A percentile compares a stretch with the other conserved stretches of the same genome.
Conservation (phyloP, 2,797 vertebrate genomes). For the Erethizon dorsatum region DNA sequence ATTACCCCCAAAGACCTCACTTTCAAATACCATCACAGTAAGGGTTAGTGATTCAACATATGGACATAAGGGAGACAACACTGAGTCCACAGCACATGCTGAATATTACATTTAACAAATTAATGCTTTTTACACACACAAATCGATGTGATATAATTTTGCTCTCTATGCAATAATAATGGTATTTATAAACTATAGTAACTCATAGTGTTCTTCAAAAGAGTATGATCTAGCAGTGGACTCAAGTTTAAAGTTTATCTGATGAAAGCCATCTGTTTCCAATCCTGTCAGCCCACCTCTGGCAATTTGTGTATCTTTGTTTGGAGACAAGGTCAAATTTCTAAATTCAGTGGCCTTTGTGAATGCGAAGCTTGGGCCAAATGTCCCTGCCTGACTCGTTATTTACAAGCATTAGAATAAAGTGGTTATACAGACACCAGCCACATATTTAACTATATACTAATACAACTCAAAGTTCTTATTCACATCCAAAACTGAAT, state of each 20-base stretch:
- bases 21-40: neutral
- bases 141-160: conserved; percentile 1
- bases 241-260: neutral
- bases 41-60: neutral
- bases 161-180: neutral
- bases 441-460: neutral
- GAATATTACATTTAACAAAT: conserved; percentile 52
- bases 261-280: conserved; percentile 58
- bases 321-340: conserved; percentile 74
- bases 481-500: conserved; percentile 16
- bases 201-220: neutral
- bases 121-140: neutral
- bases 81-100: neutral
- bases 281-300: conserved; percentile 55
- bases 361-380: conserved; percentile 49
- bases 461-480: conserved; percentile 61
- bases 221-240: neutral
- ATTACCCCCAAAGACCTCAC: neutral
- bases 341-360: conserved; percentile 62
- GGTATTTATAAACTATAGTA: neutral
- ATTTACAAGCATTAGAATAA: conserved; percentile 71
- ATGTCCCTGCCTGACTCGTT: conserved; percentile 65
- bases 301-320: conserved; percentile 46
- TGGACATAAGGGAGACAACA: neutral
- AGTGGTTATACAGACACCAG: neutral